Percentiles rank a stretch among this genome's conserved stretches.
These are phyloP conservation scores for Lasioglossum morio DNA, from an alignment of 2,888 invertebrate genomes.

Conservation along the genomic window DNA sequence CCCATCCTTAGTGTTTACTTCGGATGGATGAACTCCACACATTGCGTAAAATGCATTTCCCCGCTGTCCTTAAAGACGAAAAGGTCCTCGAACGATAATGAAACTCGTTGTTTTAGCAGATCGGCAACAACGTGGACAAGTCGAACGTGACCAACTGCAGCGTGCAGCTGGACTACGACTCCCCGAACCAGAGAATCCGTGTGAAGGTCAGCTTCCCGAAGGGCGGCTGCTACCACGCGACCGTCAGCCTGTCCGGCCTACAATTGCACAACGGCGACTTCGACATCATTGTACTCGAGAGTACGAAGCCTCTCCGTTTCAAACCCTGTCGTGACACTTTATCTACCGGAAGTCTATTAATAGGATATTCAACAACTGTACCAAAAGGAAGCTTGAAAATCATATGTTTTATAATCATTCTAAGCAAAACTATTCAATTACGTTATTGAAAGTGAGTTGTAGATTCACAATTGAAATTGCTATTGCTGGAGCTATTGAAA, in stretches of 20 bases:
- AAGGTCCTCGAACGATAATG: neutral
- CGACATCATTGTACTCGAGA: constrained; percentile 95
- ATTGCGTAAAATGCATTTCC: too few relatives aligned
- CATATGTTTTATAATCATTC: too few relatives aligned
- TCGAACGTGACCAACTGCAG: constrained; percentile 86
- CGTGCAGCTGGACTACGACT: constrained; percentile 89
- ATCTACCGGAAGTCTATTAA: too few relatives aligned
- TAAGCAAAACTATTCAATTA: too few relatives aligned
- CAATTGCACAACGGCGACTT: constrained; percentile 95
- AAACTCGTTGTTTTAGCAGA: constrained; percentile 84
- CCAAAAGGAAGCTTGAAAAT: too few relatives aligned
- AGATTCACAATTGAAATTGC: too few relatives aligned
- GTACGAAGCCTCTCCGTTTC: constrained; percentile 84
- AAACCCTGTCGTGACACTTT: neutral
- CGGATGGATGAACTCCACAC: too few relatives aligned
- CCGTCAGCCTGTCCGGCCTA: constrained; percentile 90
- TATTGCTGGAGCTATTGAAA: too few relatives aligned
- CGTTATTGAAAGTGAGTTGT: too few relatives aligned
- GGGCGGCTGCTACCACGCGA: constrained; percentile 93
- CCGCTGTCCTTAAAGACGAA: too few relatives aligned
- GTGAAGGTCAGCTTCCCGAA: constrained; percentile 91
- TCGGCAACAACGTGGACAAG: constrained; percentile 87
- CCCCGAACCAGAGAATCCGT: constrained; percentile 91
- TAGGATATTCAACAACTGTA: too few relatives aligned
- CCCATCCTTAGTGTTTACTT: too few relatives aligned